These are phyloP conservation scores for Sardina pilchardus DNA, from an alignment of 2,113 vertebrate species.

Conservation along the genomic window DNA sequence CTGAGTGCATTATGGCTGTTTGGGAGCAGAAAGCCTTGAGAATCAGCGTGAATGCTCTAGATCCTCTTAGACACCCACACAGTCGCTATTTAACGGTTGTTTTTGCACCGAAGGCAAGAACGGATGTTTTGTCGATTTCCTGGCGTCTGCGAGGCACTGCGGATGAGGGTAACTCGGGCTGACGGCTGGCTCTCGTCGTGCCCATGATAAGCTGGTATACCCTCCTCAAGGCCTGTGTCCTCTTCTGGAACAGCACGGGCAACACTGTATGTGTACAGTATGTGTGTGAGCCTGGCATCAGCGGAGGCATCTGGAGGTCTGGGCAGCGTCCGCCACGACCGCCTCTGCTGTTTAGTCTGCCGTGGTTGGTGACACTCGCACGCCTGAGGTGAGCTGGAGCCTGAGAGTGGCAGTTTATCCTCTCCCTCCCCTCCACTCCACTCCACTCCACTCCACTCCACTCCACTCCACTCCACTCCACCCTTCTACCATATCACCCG, in stretches of 20 bases:
- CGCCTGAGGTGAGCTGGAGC: not conserved
- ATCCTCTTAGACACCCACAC: conserved; percentile 16
- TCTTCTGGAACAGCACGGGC: not conserved
- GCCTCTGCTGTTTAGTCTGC: not conserved
- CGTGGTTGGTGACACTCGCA: not conserved
- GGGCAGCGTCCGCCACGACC: not conserved
- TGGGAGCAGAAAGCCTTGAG: not conserved
- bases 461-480: too few relatives aligned
- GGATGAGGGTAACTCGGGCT: not conserved
- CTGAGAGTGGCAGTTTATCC: not conserved
- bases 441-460: not conserved
- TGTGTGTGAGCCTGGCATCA: not conserved
- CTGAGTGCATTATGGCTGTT: not conserved
- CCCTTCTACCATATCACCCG: too few relatives aligned
- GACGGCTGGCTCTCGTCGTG: not conserved
- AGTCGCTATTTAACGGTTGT: not conserved
- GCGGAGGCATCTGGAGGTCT: not conserved
- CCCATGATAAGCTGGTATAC: not conserved
- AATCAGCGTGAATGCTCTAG: not conserved
- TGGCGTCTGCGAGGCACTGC: not conserved
- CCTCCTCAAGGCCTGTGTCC: not conserved
- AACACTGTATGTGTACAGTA: not conserved
- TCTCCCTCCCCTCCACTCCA: not conserved
- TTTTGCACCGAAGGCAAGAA: not conserved
- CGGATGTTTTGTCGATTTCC: not conserved